Evolutionary conservation across 2,797 vertebrate genomes (phyloP), one percentile per base, ranked within the genome.

Genomic region (Sus cebifrons): DNA sequence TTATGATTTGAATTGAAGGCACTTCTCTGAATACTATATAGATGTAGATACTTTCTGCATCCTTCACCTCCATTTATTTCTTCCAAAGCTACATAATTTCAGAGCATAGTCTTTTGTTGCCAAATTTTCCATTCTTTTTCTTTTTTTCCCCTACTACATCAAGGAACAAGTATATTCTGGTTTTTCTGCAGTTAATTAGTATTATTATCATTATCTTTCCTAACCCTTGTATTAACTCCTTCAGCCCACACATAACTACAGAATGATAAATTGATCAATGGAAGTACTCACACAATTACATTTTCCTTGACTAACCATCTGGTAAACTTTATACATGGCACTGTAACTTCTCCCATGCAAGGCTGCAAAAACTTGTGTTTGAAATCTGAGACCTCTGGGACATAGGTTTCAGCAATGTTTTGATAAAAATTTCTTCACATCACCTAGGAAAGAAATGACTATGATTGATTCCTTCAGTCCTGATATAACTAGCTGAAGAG

Each of bases 1-100:
- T 94, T 96, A 94, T 88, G 92, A 84, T 40, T 97, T 88, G 87
- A 93, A 32, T 95, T 82, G 77, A 96, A 92, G 82, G 10, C 3
- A 97, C 21, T 13, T 64, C 10, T 70, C 78, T 83, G 79, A 95
- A 71, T 77, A 89, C 8, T 67, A 75, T 23, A 32, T 67, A 75
- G 78, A 44, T 95, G 67, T 74, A 94, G 85, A 70, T 12, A 62
- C 20, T 85, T 86, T 77, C 68, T 94, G 96, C 70, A 81, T 96
- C 96, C 49, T 95, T 95, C 73, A 95, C 78, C 56, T 25, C 3
- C 89, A 93, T 78, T 86, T 23, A 67, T 84, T 64, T 95, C 78
- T 94, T 86, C 32, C 16, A 93, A 91, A 82, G 2, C 12, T 21
- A 79, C 88, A 70, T 93, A n/a, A 83, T 85, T 83, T 87, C 86